These are phyloP conservation scores for Sialis lutaria DNA, from an alignment of 2,888 invertebrate species.

Conservation along the genomic window DNA sequence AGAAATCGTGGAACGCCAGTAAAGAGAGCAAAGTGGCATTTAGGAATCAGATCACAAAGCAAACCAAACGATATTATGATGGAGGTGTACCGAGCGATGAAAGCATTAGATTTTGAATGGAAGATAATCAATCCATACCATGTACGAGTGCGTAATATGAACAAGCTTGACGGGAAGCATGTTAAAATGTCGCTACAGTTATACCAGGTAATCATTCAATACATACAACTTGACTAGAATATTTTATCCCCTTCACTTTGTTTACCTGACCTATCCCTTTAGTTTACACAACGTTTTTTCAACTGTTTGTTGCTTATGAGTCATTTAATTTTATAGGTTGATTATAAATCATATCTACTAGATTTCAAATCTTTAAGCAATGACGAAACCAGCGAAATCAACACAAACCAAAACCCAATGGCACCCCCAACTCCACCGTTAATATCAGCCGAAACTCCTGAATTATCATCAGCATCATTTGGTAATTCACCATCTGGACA, in stretches of 20 bases:
- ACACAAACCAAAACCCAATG: slow-evolving; percentile 3
- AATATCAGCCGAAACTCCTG: slow-evolving; percentile 10
- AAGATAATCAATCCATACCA: slow-evolving; percentile 96
- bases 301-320: not conserved
- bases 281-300: not conserved
- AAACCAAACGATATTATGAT: slow-evolving; percentile 99
- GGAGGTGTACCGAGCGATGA: slow-evolving; percentile 99
- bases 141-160: slow-evolving; percentile 84
- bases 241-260: too few species aligned
- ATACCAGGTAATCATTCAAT: slow-evolving; percentile 47
- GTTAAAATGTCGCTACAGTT: slow-evolving; percentile 97
- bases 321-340: slow-evolving; percentile 38
- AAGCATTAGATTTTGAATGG: slow-evolving; percentile 96
- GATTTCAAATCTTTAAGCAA: slow-evolving; percentile 93
- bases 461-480: too few species aligned
- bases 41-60: slow-evolving; percentile 96
- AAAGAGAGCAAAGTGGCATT: slow-evolving; percentile 96
- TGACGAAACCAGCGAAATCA: slow-evolving; percentile 34
- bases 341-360: slow-evolving; percentile 90
- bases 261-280: not conserved
- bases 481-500: slow-evolving; percentile 41
- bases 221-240: not conserved
- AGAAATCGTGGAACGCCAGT: slow-evolving; percentile 50
- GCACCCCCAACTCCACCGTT: not conserved
- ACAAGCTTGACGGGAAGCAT: slow-evolving; percentile 58